phyloP scores from a whole-genome alignment of 2,888 invertebrate species.

The Saturnia pavonia region DNA sequence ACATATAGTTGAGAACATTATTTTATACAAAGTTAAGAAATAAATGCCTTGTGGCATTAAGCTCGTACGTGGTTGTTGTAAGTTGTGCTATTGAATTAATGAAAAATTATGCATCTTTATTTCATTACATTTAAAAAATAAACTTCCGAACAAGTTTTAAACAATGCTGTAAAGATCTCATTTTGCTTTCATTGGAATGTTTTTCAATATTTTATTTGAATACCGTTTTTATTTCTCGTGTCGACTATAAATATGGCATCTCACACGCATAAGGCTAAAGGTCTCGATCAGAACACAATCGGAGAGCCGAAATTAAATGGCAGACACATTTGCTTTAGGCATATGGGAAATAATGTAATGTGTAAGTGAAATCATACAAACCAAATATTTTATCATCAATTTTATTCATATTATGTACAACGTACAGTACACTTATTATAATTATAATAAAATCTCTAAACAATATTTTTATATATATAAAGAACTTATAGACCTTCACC shows the following conservation, averaged over 20 bases:
- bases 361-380: neutral
- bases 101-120: neutral
- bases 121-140: slow-evolving; percentile 3
- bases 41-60: too few species aligned
- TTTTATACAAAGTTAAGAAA: too few species aligned
- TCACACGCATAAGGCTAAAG: slow-evolving; percentile 60
- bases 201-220: neutral
- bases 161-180: neutral
- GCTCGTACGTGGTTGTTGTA: too few species aligned
- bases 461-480: too few species aligned
- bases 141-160: neutral
- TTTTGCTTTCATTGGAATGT: neutral
- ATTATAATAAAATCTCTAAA: too few species aligned
- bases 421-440: too few species aligned
- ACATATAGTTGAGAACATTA: too few species aligned
- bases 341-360: neutral
- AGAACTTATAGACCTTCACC: too few species aligned
- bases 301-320: slow-evolving; percentile 73
- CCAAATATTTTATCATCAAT: neutral
- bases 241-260: slow-evolving; percentile 54
- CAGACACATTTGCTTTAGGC: slow-evolving; percentile 57
- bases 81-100: neutral
- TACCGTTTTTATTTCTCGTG: neutral
- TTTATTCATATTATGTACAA: neutral
- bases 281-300: slow-evolving; percentile 46